These are phyloP conservation scores for Chrysoperla carnea DNA, from an alignment of 1,140 invertebrate species.

Conservation along the genomic window DNA sequence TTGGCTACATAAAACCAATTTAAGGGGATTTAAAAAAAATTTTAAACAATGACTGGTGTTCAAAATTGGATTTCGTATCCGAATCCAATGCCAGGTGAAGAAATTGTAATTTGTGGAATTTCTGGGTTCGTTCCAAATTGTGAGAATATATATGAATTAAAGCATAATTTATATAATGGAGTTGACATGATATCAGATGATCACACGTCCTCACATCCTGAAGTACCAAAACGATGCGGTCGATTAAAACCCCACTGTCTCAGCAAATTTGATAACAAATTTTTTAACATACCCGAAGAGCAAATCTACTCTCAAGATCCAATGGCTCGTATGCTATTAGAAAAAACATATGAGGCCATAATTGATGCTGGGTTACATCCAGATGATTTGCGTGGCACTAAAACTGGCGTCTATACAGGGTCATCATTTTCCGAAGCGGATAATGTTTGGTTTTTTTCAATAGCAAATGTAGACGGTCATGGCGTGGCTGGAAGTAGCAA, in stretches of 20 bases:
- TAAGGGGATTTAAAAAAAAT: too few species aligned
- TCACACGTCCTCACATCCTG: neutral
- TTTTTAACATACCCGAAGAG: conserved; percentile 33
- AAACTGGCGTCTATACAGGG: conserved; percentile 37
- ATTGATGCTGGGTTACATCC: conserved; percentile 25
- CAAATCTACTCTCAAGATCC: conserved; percentile 33
- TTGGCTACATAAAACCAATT: too few species aligned
- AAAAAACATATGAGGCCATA: conserved; percentile 26
- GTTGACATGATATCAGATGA: neutral
- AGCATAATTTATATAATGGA: neutral
- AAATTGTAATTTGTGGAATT: neutral
- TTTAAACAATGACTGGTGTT: too few species aligned
- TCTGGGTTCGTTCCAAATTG: neutral
- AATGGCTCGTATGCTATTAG: conserved; percentile 27
- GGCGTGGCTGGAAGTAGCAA: conserved; percentile 30
- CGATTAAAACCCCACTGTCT: too few species aligned
- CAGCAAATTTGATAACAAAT: conserved; percentile 29
- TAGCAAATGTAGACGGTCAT: conserved; percentile 11
- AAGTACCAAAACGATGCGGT: neutral
- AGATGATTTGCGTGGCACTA: conserved; percentile 25
- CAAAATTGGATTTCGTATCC: too few species aligned
- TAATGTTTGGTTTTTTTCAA: conserved; percentile 2
- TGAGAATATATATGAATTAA: neutral
- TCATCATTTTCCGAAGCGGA: neutral
- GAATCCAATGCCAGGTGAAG: too few species aligned